A percentile compares a stretch with the other conserved stretches of the same genome.
phyloP scores from a whole-genome alignment of 2,113 vertebrate species.

The Odocoileus hemionus region DNA sequence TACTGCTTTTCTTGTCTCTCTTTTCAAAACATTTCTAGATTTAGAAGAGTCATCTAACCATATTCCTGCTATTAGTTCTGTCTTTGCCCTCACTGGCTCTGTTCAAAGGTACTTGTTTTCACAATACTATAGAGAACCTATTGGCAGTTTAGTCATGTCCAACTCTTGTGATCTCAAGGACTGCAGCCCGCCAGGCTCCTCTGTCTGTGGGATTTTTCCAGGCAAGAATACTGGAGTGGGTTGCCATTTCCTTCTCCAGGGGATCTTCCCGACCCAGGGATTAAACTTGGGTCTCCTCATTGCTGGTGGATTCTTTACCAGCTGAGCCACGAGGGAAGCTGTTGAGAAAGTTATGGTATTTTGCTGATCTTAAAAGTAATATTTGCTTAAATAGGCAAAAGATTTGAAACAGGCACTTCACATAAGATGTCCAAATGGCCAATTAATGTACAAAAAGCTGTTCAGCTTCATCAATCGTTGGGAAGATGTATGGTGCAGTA shows the following conservation, averaged over 20 bases:
- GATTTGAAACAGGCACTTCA: neutral
- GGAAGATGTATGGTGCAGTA: neutral
- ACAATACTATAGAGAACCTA: neutral
- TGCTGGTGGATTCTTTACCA: neutral
- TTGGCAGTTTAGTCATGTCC: neutral
- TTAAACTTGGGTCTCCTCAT: neutral
- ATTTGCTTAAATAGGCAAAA: neutral
- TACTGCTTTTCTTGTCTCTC: neutral
- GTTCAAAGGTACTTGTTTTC: neutral
- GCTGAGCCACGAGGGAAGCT: neutral
- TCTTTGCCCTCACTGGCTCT: neutral
- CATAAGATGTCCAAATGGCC: neutral
- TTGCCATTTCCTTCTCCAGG: neutral
- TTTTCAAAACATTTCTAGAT: conserved; percentile 14
- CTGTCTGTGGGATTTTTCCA: no score
- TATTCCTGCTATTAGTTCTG: neutral
- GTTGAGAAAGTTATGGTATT: conserved; percentile 29
- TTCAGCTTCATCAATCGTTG: neutral
- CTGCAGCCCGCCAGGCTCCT: no score
- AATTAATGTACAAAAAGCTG: neutral
- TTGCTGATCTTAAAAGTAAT: conserved; percentile 22
- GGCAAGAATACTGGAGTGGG: neutral
- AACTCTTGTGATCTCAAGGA: no score
- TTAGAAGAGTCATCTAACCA: neutral
- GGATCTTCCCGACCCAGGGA: neutral